phyloP scores from a whole-genome alignment of 2,888 invertebrate genomes.

The Taphrorychus bicolor region DNA sequence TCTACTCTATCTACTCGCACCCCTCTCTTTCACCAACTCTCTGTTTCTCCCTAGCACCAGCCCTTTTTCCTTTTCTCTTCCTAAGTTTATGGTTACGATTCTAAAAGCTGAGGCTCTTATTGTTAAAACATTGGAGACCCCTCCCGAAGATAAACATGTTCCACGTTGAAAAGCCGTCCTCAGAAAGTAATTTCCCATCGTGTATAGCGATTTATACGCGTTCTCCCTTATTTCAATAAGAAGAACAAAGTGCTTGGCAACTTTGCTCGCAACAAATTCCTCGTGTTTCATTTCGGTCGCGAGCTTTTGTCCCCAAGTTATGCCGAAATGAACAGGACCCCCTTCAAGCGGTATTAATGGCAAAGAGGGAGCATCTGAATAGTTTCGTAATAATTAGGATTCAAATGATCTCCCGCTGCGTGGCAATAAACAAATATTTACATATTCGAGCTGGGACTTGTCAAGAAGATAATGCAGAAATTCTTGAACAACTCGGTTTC shows the following conservation, averaged over 20 bases:
- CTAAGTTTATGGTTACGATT: too few species aligned
- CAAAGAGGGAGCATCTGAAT: slow-evolving; percentile 10
- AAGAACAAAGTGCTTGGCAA: slow-evolving; percentile 7
- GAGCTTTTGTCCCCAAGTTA: slow-evolving; percentile 22
- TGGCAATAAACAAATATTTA: not conserved
- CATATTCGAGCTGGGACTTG: not conserved
- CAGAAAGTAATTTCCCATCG: too few species aligned
- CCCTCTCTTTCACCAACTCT: too few species aligned
- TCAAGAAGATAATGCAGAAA: not conserved
- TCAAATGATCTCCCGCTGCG: not conserved
- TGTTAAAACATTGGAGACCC: too few species aligned
- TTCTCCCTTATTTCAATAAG: not conserved
- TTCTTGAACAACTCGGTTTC: not conserved
- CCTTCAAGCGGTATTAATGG: slow-evolving; percentile 16
- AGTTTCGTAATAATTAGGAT: slow-evolving; percentile 12
- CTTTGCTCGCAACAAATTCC: slow-evolving; percentile 32
- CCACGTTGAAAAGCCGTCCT: too few species aligned
- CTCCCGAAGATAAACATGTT: too few species aligned
- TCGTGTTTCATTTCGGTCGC: slow-evolving; percentile 23
- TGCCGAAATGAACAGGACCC: slow-evolving; percentile 24
- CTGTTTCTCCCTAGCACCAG: too few species aligned
- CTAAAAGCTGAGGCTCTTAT: too few species aligned
- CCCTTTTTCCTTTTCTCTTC: too few species aligned
- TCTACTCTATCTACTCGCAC: too few species aligned
- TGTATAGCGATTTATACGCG: not conserved